phyloP scores from a whole-genome alignment of 2,113 vertebrate genomes.

The Limnothrissa miodon region DNA sequence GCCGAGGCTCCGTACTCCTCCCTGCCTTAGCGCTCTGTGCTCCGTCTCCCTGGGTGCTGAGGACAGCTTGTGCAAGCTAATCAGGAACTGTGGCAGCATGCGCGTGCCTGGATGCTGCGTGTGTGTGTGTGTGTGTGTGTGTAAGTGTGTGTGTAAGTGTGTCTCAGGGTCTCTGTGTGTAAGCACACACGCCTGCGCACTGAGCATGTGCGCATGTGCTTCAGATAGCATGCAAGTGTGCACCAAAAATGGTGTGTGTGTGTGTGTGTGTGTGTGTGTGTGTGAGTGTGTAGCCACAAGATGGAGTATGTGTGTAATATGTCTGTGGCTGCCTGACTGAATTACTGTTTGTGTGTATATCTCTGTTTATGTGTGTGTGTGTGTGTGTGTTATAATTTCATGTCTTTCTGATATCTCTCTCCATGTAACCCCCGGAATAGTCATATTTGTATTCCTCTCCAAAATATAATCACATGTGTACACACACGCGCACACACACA shows the following conservation, averaged over 20 bases:
- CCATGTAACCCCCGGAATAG: not conserved
- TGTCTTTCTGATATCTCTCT: conserved; percentile 10
- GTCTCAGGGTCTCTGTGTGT: conserved; percentile 43
- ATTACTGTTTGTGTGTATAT: conserved; percentile 35
- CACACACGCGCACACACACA: conserved; percentile 34
- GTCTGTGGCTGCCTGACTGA: conserved; percentile 35
- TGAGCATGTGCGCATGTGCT: conserved; percentile 18
- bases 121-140: conserved; percentile 42
- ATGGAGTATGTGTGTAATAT: conserved; percentile 8
- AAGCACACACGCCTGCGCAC: conserved; percentile 49
- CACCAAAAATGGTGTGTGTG: not conserved
- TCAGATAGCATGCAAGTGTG: conserved; percentile 16
- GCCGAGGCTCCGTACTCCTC: conserved; percentile 31
- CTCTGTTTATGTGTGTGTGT: not conserved
- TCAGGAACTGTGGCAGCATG: conserved; percentile 71
- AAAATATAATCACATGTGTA: conserved; percentile 23
- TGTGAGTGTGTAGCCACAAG: conserved; percentile 42
- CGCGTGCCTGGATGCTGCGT: conserved; percentile 56
- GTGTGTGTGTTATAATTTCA: conserved; percentile 39
- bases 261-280: conserved; percentile 50
- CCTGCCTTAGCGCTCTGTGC: conserved; percentile 59
- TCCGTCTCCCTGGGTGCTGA: conserved; percentile 72
- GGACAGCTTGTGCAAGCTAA: conserved; percentile 75
- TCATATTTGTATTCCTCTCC: not conserved
- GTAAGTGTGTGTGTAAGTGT: conserved; percentile 42